Evolutionary conservation across 2,797 vertebrate species (phyloP), one percentile per base, ranked within the genome.

Genomic region (Chaenodraco wilsoni): DNA sequence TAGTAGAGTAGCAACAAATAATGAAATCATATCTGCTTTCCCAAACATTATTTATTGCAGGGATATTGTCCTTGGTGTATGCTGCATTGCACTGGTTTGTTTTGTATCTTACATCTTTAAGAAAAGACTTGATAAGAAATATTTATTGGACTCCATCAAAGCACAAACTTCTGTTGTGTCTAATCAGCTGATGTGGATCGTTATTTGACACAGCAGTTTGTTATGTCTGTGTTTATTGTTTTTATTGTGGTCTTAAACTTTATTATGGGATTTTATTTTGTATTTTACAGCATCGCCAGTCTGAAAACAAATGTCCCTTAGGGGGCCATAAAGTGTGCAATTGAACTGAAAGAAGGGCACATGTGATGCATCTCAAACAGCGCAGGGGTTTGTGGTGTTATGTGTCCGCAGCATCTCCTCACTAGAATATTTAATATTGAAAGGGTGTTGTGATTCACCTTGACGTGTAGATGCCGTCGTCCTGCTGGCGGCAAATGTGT

Each of bases 251-350:
- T 59, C 66, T 74, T 74, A 13, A 63, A 66, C 54, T 84, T 85
- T 85, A 86, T 76, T 74, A 75, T 72, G 69, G 60, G 23, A 56
- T 70, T 87, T 84, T 82, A 88, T 84, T 84, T 76, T 73, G 76
- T 75, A 67, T 82, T 85, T 85, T 76, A 87, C 74, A 74, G 72
- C 79, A 68, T 52, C 76, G 74, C 48, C 61, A 46, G 79, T 69
- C 61, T 74, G 78, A 81, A 81, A 86, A 76, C 83, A 84, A 84
- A 88, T 87, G 77, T 82, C 67, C 80, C 77, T 84, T 21, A 48
- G 65, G 68, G 82, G 76, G 46, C 62, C 65, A 65, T 88, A 80
- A 88, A 79, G 74, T 79, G 63, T 77, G 67, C 67, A 60, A 57
- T 52, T 74, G 56, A 82, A 80, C 51, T 60, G 72, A 76, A 84